These are phyloP conservation scores for Stegophylla sp. DNA, from an alignment of 2,888 invertebrate genomes.

Conservation along the genomic window DNA sequence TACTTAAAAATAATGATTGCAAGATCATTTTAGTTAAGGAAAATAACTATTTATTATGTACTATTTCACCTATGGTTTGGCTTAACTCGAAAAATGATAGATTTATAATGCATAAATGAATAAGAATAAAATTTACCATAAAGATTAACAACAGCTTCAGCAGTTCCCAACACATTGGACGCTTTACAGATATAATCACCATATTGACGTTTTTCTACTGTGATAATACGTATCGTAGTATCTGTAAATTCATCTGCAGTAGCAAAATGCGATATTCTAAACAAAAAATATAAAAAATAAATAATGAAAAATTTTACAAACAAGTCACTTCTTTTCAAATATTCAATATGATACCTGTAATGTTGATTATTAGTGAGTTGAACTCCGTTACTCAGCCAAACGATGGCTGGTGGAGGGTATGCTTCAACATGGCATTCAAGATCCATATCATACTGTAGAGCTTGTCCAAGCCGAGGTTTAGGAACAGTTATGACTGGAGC, in stretches of 20 bases:
- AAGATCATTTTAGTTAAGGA: too few species aligned
- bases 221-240: constrained; percentile 85
- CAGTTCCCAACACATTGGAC: constrained; percentile 83
- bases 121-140: constrained; percentile 31
- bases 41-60: too few species aligned
- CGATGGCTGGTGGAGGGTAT: constrained; percentile 90
- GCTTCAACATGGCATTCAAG: constrained; percentile 88
- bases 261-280: constrained; percentile 85
- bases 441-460: constrained; percentile 92
- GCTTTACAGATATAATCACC: constrained; percentile 87
- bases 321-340: neutral
- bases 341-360: constrained; percentile 69
- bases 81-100: too few species aligned
- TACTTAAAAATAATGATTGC: too few species aligned
- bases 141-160: constrained; percentile 69
- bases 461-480: constrained; percentile 82
- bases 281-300: constrained; percentile 55
- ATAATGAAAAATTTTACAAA: neutral
- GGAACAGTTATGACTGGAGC: constrained; percentile 86
- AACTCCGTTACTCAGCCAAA: constrained; percentile 86
- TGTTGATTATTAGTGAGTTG: constrained; percentile 88
- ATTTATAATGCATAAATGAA: too few species aligned
- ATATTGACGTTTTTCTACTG: constrained; percentile 88
- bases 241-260: constrained; percentile 92
- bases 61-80: too few species aligned